Conservation (phyloP, 1,140 invertebrate genomes). For the Platyscapa corneri region DNA sequence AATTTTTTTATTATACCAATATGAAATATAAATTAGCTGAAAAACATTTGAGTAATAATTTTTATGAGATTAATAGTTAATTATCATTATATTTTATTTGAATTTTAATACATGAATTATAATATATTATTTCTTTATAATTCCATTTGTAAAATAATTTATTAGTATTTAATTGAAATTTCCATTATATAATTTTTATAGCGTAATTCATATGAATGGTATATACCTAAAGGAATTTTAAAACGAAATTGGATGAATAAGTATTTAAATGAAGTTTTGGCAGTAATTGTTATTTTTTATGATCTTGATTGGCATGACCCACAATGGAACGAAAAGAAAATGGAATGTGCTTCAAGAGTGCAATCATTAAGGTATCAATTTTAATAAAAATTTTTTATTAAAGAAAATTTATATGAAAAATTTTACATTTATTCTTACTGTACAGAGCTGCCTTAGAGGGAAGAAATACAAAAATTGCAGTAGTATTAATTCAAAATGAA, state of each 20-base stretch:
- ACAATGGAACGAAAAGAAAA: slow-evolving; percentile 94
- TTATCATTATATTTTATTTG: background rate
- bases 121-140: background rate
- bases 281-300: slow-evolving; percentile 95
- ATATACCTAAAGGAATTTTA: slow-evolving; percentile 96
- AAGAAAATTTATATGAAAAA: slow-evolving; percentile 2
- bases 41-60: background rate
- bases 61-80: background rate
- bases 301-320: slow-evolving; percentile 98
- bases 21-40: background rate
- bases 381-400: slow-evolving; percentile 36
- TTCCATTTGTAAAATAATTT: too few relatives aligned
- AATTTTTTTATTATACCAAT: background rate
- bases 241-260: slow-evolving; percentile 97
- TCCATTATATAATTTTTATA: slow-evolving; percentile 65
- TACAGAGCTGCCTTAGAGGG: slow-evolving; percentile 81
- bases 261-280: slow-evolving; percentile 91
- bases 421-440: slow-evolving; percentile 31
- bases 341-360: slow-evolving; percentile 93
- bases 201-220: slow-evolving; percentile 95
- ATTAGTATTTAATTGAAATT: slow-evolving; percentile 23
- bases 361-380: slow-evolving; percentile 84
- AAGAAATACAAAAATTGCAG: slow-evolving; percentile 89
- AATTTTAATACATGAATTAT: background rate
- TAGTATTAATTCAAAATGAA: slow-evolving; percentile 91